These are phyloP conservation scores for Bellardia bayeri DNA, from an alignment of 2,888 invertebrate species.

Conservation along the genomic window DNA sequence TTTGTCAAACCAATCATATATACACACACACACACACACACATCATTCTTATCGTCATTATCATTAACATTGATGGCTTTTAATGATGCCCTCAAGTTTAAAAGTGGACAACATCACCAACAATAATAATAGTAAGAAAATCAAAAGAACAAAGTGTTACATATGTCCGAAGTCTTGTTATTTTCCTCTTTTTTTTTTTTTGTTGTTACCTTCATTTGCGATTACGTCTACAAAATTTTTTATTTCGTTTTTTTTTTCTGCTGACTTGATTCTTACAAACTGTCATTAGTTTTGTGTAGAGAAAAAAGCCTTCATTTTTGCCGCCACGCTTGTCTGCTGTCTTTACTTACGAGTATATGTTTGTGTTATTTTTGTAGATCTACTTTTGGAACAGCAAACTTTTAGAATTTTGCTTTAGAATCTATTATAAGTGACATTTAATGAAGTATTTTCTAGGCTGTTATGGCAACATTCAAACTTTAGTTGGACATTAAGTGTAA, in stretches of 20 bases:
- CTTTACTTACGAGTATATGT: neutral
- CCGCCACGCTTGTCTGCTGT: constrained; percentile 62
- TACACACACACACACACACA: neutral
- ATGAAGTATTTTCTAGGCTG: constrained; percentile 29
- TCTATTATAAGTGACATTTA: constrained; percentile 56
- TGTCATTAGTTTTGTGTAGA: constrained; percentile 52
- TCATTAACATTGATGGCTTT: constrained; percentile 68
- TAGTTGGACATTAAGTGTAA: constrained; percentile 19
- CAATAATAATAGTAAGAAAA: constrained; percentile 2
- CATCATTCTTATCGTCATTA: constrained; percentile 56
- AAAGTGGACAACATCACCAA: constrained; percentile 42
- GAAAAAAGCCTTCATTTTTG: constrained; percentile 45
- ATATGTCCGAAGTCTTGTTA: constrained; percentile 58
- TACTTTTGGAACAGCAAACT: neutral
- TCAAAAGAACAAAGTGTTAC: constrained; percentile 54
- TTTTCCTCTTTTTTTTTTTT: neutral
- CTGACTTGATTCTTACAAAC: constrained; percentile 31
- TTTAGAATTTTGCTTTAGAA: constrained; percentile 46
- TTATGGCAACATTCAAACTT: constrained; percentile 9
- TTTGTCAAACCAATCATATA: constrained; percentile 15
- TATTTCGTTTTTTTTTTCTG: neutral
- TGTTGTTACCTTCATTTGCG: constrained; percentile 43
- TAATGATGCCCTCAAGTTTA: constrained; percentile 68
- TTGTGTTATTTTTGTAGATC: neutral
- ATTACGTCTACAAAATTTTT: constrained; percentile 38